Evolutionary conservation across 1,140 invertebrate genomes (phyloP).

Genomic region (Macrocentrus cingulum): DNA sequence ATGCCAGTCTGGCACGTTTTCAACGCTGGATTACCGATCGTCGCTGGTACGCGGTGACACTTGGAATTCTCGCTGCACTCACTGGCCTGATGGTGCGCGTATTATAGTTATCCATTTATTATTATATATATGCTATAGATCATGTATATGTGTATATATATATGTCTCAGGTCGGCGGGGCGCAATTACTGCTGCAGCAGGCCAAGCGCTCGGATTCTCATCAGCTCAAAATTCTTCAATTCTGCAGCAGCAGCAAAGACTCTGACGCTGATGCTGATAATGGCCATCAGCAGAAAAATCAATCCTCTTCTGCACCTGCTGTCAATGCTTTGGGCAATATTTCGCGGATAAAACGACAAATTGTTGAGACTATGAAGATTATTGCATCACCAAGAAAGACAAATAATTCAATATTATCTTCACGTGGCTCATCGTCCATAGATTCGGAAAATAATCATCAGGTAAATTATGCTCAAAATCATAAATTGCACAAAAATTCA

Average conservation of each 20-base stretch:
- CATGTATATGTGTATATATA: neutral
- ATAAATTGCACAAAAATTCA: neutral
- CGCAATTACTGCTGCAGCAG: neutral
- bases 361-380: slow-evolving; percentile 30
- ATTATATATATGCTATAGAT: slow-evolving; percentile 1
- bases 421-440: neutral
- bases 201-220: slow-evolving; percentile 18
- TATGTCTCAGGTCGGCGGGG: no score
- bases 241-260: no score
- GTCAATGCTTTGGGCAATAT: slow-evolving; percentile 19
- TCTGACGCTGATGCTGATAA: no score
- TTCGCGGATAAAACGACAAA: slow-evolving; percentile 24
- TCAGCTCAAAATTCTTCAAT: no score
- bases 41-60: slow-evolving; percentile 81
- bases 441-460: neutral
- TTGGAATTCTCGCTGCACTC: slow-evolving; percentile 74
- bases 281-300: no score
- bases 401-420: slow-evolving; percentile 14
- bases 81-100: slow-evolving; percentile 24
- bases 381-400: slow-evolving; percentile 28
- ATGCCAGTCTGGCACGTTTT: slow-evolving; percentile 84
- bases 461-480: neutral
- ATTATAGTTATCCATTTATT: neutral
- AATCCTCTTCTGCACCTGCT: no score
- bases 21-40: slow-evolving; percentile 73